These are phyloP conservation scores for Pogonomyrmex californicus DNA, from an alignment of 1,140 invertebrate species.

Conservation along the genomic window DNA sequence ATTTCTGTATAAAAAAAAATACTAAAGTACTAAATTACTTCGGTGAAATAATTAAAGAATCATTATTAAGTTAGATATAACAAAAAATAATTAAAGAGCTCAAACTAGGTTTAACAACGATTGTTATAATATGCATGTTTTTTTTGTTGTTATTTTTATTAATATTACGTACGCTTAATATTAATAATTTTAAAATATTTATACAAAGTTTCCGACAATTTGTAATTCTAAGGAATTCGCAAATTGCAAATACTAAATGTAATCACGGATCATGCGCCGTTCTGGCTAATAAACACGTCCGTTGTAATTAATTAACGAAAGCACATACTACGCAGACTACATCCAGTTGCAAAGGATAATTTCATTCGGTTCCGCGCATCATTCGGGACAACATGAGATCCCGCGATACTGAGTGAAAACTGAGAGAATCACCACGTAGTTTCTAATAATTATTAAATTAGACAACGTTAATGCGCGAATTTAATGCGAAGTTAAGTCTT, in stretches of 20 bases:
- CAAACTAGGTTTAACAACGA: no score
- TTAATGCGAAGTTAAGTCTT: no score
- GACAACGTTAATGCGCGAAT: background rate
- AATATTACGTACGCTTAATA: background rate
- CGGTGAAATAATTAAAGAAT: no score
- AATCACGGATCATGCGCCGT: slow-evolving; percentile 26
- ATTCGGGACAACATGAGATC: slow-evolving; percentile 22
- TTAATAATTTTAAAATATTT: background rate
- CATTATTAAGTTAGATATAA: no score
- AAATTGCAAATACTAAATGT: slow-evolving; percentile 20
- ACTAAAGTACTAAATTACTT: no score
- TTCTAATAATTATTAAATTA: slow-evolving; percentile 19
- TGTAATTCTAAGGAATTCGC: slow-evolving; percentile 1
- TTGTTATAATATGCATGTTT: background rate
- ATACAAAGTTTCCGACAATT: background rate
- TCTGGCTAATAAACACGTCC: slow-evolving; percentile 50
- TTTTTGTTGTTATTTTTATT: background rate
- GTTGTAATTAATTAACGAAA: slow-evolving; percentile 59
- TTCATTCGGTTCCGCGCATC: slow-evolving; percentile 28
- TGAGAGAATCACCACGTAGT: background rate
- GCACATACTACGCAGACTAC: slow-evolving; percentile 9
- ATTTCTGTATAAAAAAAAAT: no score
- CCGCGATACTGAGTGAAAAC: slow-evolving; percentile 11
- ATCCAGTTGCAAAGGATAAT: slow-evolving; percentile 45
- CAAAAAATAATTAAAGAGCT: no score